Conservation (phyloP, 1,140 invertebrate species). For the Saxidomus purpurata region DNA sequence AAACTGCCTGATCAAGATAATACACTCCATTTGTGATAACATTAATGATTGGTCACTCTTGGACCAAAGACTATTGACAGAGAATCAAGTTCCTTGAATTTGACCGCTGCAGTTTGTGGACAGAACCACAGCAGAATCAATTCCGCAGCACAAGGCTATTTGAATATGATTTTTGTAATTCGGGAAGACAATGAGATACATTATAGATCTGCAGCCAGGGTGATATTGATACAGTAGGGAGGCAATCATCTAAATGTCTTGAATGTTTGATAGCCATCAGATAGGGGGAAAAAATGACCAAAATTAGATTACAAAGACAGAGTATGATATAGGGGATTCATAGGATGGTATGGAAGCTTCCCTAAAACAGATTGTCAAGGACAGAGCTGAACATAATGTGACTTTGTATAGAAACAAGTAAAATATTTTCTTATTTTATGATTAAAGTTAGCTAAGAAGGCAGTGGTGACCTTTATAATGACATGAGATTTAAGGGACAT, state of each 20-base stretch:
- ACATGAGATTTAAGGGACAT: no score
- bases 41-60: conserved; percentile 40
- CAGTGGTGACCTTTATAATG: no score
- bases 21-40: conserved; percentile 46
- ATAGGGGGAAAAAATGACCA: not conserved
- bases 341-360: no score
- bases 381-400: no score
- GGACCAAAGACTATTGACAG: conserved; percentile 28
- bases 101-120: conserved; percentile 50
- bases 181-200: conserved; percentile 22
- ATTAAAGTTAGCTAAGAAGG: no score
- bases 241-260: conserved; percentile 21
- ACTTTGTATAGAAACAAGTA: no score
- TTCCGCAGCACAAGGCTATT: not conserved
- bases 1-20: conserved; percentile 45
- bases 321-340: no score
- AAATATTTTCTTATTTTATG: no score
- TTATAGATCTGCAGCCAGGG: not conserved
- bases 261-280: conserved; percentile 8
- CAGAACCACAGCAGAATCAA: not conserved
- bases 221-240: conserved; percentile 6
- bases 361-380: no score
- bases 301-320: no score
- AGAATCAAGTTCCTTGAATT: conserved; percentile 45
- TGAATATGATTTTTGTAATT: conserved; percentile 33